Conservation (phyloP, 2,113 vertebrate genomes). For the Pituophis catenifer region DNA sequence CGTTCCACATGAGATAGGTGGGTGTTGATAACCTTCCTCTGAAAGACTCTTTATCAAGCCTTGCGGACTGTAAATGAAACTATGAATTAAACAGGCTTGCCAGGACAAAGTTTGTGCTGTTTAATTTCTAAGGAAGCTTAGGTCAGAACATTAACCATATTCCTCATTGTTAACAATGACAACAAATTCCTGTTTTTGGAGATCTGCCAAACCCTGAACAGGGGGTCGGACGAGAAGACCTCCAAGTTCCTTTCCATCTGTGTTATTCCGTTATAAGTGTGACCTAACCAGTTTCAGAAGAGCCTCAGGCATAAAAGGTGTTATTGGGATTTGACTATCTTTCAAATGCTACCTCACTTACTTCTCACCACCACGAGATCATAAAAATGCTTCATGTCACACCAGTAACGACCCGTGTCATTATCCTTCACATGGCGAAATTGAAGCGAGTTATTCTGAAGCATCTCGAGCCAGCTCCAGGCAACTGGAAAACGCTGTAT, state of each 20-base stretch:
- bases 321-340: neutral
- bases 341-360: constrained; percentile 10
- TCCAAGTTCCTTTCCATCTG: no score
- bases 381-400: constrained; percentile 32
- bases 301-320: neutral
- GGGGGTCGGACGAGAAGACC: no score
- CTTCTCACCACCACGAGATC: constrained; percentile 56
- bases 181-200: neutral
- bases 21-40: no score
- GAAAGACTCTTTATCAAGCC: no score
- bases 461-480: constrained; percentile 25
- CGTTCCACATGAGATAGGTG: no score
- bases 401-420: constrained; percentile 57
- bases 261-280: no score
- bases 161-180: neutral
- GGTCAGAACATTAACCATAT: neutral
- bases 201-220: neutral
- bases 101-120: no score
- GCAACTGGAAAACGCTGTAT: neutral
- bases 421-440: constrained; percentile 32
- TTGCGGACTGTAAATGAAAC: no score
- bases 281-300: neutral
- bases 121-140: no score
- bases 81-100: no score
- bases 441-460: constrained; percentile 54